Base-by-base conservation (phyloP, 2,888 invertebrate species). In the Pandemis corylana region DNA sequence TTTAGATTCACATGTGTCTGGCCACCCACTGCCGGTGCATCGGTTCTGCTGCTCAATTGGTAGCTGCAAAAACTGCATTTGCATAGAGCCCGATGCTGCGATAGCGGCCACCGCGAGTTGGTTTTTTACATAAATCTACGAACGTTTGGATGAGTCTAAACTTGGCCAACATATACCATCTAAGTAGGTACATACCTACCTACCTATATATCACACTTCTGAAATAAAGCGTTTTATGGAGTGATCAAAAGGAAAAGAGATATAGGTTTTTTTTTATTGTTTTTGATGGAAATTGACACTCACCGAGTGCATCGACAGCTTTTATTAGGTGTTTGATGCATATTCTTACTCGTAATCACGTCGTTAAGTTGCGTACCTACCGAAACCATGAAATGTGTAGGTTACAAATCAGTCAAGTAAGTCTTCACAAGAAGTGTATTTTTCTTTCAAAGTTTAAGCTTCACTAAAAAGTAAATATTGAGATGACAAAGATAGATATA, bases 31-130 rank as follows among this genome's bases (percentile, higher is more conserved):
- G 80, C 78, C 77, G 28, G 82, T 84, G 82, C 82, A 84, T 87
- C 84, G 84, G 87, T 82, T 85, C 84, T 84, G 83, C 87, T 88
- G 83, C 83, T 89, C 90, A 92, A 93, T 94, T 90, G 93, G 90
- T 90, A 86, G 86, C 88, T 89, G 89, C 92, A 94, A 94, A 94
- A 94, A 94, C 90, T 91, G 89, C 90, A 94, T 94, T 94, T 94
- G 93, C 94, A 94, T 94, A 91, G 90, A 83, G 85, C 84, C 85
- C 88, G 94, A 93, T 94, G 88, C 82, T 79, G 84, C 84, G 93
- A 93, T 93, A 93, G 87, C 84, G 90, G 85, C 89, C 88, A 85
- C 89, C 87, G 86, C 82, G 87, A 79, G 82, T 78, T 81, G 80
- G 77, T 78, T 76, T 28, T 64, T 73, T 78, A 76, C 79, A 72